phyloP scores from a whole-genome alignment of 2,797 vertebrate species.

The Acrossocheilus wenchowensis region DNA sequence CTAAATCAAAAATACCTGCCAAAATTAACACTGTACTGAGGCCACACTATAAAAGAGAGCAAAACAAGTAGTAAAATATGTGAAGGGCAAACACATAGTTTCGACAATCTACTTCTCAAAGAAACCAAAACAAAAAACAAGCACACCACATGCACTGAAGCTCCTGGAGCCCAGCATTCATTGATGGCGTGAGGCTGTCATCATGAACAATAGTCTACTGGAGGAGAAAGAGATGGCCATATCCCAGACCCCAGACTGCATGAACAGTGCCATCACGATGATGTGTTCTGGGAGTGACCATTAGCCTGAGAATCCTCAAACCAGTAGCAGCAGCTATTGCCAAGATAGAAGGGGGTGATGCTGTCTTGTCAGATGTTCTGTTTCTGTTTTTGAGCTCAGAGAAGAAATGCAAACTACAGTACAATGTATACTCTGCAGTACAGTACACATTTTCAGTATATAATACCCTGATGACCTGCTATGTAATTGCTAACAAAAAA shows the following conservation, averaged over 20 bases:
- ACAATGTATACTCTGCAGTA: too few relatives aligned
- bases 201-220: conserved; percentile 27
- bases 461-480: not conserved
- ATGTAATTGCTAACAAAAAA: not conserved
- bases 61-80: conserved; percentile 43
- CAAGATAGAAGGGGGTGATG: conserved; percentile 59
- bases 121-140: conserved; percentile 30
- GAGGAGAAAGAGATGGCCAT: not conserved
- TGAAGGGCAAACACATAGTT: conserved; percentile 35
- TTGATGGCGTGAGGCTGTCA: conserved; percentile 56
- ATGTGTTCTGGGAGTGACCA: conserved; percentile 63
- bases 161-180: conserved; percentile 32
- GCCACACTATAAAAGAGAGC: conserved; percentile 42
- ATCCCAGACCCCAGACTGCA: not conserved
- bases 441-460: too few relatives aligned
- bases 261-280: conserved; percentile 25
- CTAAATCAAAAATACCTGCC: too few relatives aligned
- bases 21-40: not conserved
- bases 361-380: conserved; percentile 50
- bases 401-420: conserved; percentile 44
- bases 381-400: conserved; percentile 38
- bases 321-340: conserved; percentile 60
- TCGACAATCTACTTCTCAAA: conserved; percentile 42
- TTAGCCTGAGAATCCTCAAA: conserved; percentile 61
- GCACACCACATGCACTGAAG: conserved; percentile 23